Percentiles rank a stretch among this genome's conserved stretches.
phyloP scores from a whole-genome alignment of 2,797 vertebrate genomes.

The Cirrhinus molitorella region DNA sequence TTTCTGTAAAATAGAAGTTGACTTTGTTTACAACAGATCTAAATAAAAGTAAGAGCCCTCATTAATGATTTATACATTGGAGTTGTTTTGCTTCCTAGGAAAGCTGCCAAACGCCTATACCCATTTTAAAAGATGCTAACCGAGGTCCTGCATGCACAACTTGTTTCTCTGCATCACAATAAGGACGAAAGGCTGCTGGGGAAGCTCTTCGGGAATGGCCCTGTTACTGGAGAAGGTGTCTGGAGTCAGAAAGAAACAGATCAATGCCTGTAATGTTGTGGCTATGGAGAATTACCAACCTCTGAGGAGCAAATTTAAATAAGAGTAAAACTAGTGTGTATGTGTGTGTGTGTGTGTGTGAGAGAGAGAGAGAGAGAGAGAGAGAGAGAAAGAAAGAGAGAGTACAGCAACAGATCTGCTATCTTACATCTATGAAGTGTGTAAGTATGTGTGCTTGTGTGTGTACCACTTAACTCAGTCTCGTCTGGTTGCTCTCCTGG shows the following conservation, averaged over 20 bases:
- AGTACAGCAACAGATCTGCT: slow-evolving; percentile 13
- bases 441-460: slow-evolving; percentile 22
- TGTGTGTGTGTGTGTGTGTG: not conserved
- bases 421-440: slow-evolving; percentile 24
- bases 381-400: not conserved
- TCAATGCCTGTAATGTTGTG: slow-evolving; percentile 48
- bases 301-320: slow-evolving; percentile 52
- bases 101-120: slow-evolving; percentile 28
- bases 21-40: slow-evolving; percentile 40
- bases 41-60: slow-evolving; percentile 27
- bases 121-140: slow-evolving; percentile 30
- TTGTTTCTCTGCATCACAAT: slow-evolving; percentile 34
- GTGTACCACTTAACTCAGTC: slow-evolving; percentile 46
- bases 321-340: slow-evolving; percentile 41
- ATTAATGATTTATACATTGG: slow-evolving; percentile 31
- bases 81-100: slow-evolving; percentile 24
- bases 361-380: slow-evolving; percentile 13
- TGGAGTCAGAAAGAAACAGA: slow-evolving; percentile 42
- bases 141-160: not conserved
- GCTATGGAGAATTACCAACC: slow-evolving; percentile 35
- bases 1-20: slow-evolving; percentile 36
- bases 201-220: slow-evolving; percentile 24
- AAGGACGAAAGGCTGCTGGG: slow-evolving; percentile 7
- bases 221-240: slow-evolving; percentile 40
- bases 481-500: slow-evolving; percentile 39